Conservation (phyloP, 37 sponge, comb jelly and placozoan genomes). For the Beroe forskalii region DNA sequence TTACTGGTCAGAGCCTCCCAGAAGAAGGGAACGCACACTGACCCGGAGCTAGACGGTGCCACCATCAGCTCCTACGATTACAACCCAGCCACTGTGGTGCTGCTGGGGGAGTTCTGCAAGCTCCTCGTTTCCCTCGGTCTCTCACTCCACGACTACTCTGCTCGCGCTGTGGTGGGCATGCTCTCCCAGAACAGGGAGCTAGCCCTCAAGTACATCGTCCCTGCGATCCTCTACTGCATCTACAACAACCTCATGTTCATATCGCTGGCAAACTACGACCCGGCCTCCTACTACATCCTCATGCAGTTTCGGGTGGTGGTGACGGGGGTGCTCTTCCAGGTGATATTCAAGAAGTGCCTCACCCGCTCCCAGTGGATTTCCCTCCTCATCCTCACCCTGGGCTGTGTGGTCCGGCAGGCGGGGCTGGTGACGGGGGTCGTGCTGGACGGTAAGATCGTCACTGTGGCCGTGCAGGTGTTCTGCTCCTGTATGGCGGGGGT, state of each 20-base stretch:
- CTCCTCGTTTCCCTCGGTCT: not conserved
- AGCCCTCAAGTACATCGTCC: constrained; percentile 63
- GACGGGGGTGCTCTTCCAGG: constrained; percentile 66
- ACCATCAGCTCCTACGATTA: not conserved
- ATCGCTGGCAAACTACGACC: constrained; percentile 51
- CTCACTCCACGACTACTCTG: not conserved
- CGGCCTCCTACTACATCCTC: constrained; percentile 67
- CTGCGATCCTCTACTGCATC: constrained; percentile 65
- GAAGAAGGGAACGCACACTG: not conserved
- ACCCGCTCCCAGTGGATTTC: constrained; percentile 67
- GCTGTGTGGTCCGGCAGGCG: constrained; percentile 52
- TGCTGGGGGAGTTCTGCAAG: not conserved
- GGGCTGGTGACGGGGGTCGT: not conserved
- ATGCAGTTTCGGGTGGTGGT: constrained; percentile 68
- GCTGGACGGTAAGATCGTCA: not conserved
- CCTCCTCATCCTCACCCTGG: constrained; percentile 64
- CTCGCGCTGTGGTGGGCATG: not conserved
- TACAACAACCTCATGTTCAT: constrained; percentile 67
- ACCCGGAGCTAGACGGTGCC: too few species aligned
- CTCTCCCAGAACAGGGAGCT: not conserved
- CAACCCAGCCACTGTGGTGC: constrained; percentile 60
- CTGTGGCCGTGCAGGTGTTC: constrained; percentile 46
- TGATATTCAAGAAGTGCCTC: constrained; percentile 63
- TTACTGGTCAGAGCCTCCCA: constrained; percentile 39
- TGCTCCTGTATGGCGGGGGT: constrained; percentile 66